Conservation (phyloP, 2,797 vertebrate species). For the Diceros bicornis region DNA sequence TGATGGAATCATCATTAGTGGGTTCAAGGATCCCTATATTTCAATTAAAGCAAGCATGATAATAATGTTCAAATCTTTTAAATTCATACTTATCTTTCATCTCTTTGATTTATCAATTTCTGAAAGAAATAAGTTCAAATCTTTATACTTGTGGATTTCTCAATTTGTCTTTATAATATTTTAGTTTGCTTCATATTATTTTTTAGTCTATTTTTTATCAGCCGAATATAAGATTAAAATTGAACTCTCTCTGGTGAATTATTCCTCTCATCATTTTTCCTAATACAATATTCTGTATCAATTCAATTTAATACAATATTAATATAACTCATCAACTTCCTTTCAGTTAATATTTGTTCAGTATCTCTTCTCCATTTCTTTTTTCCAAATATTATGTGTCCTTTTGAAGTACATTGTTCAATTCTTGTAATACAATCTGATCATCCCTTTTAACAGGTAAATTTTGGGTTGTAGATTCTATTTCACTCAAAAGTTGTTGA, state of each 20-base stretch:
- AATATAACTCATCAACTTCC: constrained; percentile 3
- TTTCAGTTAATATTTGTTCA: neutral
- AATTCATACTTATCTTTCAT: neutral
- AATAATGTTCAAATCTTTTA: neutral
- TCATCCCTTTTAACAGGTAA: neutral
- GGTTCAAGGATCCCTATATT: neutral
- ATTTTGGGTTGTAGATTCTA: neutral
- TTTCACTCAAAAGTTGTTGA: neutral
- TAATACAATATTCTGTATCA: neutral
- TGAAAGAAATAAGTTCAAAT: neutral
- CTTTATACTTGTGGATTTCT: neutral
- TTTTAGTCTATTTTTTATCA: neutral
- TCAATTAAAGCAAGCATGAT: neutral
- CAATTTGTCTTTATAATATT: neutral
- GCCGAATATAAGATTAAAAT: neutral
- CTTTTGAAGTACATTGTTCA: neutral
- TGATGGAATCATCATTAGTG: neutral
- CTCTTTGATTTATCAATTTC: neutral
- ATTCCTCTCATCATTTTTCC: neutral
- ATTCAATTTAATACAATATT: constrained; percentile 4
- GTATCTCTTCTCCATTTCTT: neutral
- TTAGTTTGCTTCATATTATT: neutral
- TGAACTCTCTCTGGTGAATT: constrained; percentile 15
- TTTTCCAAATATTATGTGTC: neutral
- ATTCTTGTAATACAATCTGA: neutral